These are phyloP conservation scores for Carlito syrichta DNA, from an alignment of 2,113 vertebrate species.

Conservation along the genomic window DNA sequence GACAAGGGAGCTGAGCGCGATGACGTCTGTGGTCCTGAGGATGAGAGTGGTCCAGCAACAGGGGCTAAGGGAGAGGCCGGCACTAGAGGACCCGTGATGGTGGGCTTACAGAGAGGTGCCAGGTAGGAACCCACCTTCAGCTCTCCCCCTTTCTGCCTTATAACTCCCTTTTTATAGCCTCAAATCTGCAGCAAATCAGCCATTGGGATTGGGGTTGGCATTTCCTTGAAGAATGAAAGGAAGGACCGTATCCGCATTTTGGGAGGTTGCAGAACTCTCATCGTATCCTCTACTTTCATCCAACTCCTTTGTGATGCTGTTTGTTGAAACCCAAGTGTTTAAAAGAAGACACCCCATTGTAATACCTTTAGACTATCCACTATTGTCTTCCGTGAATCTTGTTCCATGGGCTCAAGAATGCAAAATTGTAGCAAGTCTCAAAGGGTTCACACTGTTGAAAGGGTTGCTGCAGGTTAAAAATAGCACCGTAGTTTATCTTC, in stretches of 20 bases:
- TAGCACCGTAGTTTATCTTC: conserved; percentile 55
- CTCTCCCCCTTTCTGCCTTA: neutral
- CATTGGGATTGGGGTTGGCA: neutral
- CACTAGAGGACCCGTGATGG: neutral
- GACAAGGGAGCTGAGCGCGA: neutral
- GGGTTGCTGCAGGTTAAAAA: conserved; percentile 56
- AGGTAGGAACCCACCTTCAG: neutral
- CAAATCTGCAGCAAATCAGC: neutral
- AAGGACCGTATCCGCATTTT: neutral
- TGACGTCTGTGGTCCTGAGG: neutral
- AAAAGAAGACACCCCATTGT: conserved; percentile 18
- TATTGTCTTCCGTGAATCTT: conserved; percentile 25
- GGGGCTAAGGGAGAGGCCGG: neutral
- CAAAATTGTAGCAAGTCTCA: conserved; percentile 39
- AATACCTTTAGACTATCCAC: conserved; percentile 7
- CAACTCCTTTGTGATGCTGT: neutral
- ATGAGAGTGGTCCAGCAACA: neutral
- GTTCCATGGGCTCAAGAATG: conserved; percentile 26
- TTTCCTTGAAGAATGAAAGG: neutral
- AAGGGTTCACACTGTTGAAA: conserved; percentile 53
- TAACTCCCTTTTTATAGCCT: neutral
- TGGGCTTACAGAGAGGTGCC: neutral
- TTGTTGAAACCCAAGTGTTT: conserved; percentile 5
- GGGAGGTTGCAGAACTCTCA: neutral
- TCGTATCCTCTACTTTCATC: neutral